Conservation (phyloP, 2,888 invertebrate genomes). For the Apomyelois bistriatella region DNA sequence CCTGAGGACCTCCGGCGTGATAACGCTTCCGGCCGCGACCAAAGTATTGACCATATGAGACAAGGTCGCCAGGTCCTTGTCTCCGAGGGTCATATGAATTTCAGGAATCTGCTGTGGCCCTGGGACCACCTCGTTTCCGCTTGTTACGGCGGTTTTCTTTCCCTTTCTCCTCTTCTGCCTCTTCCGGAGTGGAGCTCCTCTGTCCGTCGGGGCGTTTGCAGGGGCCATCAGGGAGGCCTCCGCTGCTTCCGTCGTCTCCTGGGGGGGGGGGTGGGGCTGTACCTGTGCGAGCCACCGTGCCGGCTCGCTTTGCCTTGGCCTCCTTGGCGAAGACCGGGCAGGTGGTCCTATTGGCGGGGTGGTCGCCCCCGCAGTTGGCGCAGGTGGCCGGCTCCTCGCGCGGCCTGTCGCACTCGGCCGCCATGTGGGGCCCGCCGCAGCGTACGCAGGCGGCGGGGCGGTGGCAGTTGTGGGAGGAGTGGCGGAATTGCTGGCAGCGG, state of each 20-base stretch:
- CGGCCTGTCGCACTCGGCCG: conserved; percentile 16
- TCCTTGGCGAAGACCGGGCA: conserved; percentile 19
- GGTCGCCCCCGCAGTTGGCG: conserved; percentile 18
- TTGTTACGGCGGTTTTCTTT: neutral
- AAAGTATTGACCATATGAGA: too few relatives aligned
- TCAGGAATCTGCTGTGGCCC: neutral
- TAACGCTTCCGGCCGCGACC: too few relatives aligned
- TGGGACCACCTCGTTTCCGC: too few relatives aligned
- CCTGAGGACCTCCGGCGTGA: neutral
- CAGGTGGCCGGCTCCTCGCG: neutral
- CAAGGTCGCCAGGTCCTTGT: too few relatives aligned
- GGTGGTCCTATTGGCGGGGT: conserved; percentile 17
- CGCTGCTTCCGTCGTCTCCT: neutral
- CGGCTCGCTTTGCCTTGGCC: conserved; percentile 15
- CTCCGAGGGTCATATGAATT: too few relatives aligned
- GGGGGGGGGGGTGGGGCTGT: conserved; percentile 6
- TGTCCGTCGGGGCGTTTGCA: neutral
- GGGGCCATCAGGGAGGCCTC: neutral
- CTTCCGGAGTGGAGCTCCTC: neutral
- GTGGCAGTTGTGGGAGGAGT: neutral
- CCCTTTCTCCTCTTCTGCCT: neutral
- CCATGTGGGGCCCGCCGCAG: neutral
- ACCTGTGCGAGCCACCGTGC: conserved; percentile 12
- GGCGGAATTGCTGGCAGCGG: neutral
- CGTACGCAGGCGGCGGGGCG: neutral